A percentile compares a stretch with the other conserved stretches of the same genome.
These are phyloP conservation scores for Muscicapa adusta DNA, from an alignment of 2,113 vertebrate genomes.

Conservation along the genomic window DNA sequence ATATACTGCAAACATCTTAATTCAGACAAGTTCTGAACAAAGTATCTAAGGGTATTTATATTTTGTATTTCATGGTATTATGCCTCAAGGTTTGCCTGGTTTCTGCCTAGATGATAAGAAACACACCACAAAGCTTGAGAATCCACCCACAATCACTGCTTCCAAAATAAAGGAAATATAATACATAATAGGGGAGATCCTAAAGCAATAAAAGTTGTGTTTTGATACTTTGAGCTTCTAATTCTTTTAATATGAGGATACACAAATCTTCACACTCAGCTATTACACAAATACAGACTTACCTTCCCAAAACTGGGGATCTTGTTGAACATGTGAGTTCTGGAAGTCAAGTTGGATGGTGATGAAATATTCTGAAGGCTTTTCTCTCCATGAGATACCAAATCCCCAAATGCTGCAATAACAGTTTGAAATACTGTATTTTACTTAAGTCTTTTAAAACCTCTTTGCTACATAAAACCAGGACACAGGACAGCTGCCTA, in stretches of 20 bases:
- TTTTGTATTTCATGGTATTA: not conserved
- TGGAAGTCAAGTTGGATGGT: slow-evolving; percentile 46
- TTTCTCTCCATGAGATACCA: slow-evolving; percentile 17
- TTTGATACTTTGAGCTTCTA: not conserved
- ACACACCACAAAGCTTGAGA: not conserved
- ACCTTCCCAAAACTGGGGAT: slow-evolving; percentile 69
- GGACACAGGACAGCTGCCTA: not conserved
- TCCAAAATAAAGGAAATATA: not conserved
- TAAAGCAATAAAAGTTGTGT: not conserved
- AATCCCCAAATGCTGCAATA: slow-evolving; percentile 21
- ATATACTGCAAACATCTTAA: not conserved
- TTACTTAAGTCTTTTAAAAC: not conserved
- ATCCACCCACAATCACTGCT: not conserved
- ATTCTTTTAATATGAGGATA: not conserved
- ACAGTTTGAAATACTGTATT: not conserved
- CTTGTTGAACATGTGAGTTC: slow-evolving; percentile 29
- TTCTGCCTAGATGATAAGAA: not conserved
- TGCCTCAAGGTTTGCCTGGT: not conserved
- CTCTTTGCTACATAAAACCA: not conserved
- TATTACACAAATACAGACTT: not conserved
- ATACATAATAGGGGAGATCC: not conserved
- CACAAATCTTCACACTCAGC: not conserved
- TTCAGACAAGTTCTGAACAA: not conserved
- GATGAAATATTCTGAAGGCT: slow-evolving; percentile 13
- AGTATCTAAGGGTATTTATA: not conserved